phyloP scores from a whole-genome alignment of 2,888 invertebrate species.

The Trichogramma dendrolimi region DNA sequence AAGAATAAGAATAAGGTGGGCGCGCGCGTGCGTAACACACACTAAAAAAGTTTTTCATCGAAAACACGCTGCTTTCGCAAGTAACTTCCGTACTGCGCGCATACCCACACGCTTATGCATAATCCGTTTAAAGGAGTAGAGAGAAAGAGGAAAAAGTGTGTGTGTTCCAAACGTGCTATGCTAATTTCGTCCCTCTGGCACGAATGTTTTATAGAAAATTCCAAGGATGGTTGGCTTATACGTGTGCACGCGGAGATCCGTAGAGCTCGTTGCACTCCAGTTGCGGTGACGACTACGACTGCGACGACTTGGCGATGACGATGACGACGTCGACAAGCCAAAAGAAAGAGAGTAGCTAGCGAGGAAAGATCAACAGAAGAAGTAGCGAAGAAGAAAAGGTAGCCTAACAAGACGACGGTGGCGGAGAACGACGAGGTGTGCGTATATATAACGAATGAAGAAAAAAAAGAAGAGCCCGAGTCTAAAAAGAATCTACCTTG shows the following conservation, averaged over 20 bases:
- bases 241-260: no score
- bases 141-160: no score
- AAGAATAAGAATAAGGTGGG: conserved; percentile 20
- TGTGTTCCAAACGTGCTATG: no score
- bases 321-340: background rate
- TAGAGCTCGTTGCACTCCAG: background rate
- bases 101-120: no score
- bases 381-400: background rate
- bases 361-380: conserved; percentile 21
- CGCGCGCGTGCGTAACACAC: background rate
- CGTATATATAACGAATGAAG: background rate
- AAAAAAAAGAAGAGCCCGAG: conserved; percentile 11
- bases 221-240: no score
- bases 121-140: no score
- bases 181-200: no score
- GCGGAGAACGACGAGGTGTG: background rate
- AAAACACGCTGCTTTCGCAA: no score
- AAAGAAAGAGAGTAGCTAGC: background rate
- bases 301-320: background rate
- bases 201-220: no score
- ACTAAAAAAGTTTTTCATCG: conserved; percentile 18
- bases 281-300: background rate
- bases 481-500: background rate
- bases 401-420: no score
- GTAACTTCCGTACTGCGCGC: background rate